Conservation (phyloP, 2,797 vertebrate genomes). For the Ceyx erithaca region DNA sequence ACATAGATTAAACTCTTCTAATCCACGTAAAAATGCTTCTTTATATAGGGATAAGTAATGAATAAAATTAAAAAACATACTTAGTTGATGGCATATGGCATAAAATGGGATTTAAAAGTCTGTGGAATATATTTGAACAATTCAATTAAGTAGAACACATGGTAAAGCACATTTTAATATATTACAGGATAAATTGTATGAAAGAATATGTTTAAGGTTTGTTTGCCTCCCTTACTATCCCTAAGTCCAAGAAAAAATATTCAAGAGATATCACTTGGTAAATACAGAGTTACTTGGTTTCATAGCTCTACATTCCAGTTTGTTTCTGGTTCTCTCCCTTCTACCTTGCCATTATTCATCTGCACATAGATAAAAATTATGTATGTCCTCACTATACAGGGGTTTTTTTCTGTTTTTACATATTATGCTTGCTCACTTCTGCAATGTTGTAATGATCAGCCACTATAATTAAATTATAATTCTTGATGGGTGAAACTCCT, state of each 20-base stretch:
- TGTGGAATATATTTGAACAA: not conserved
- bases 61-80: not conserved
- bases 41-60: not conserved
- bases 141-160: not conserved
- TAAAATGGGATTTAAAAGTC: not conserved
- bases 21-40: not conserved
- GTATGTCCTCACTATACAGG: not conserved
- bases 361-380: not conserved
- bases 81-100: not conserved
- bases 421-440: not conserved
- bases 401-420: slow-evolving; percentile 18
- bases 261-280: not conserved
- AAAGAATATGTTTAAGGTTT: not conserved
- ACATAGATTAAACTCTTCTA: not conserved
- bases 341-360: not conserved
- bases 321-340: not conserved
- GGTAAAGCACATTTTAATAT: not conserved
- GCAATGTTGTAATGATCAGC: not conserved
- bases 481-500: slow-evolving; percentile 13
- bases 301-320: not conserved
- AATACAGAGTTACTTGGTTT: not conserved
- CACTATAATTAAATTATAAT: slow-evolving; percentile 13
- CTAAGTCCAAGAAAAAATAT: not conserved
- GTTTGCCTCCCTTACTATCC: not conserved
- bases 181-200: not conserved